Evolutionary conservation across 2,888 invertebrate genomes (phyloP), one percentile per base, ranked within the genome.

Genomic region (Drosophila fulvimacula): DNA sequence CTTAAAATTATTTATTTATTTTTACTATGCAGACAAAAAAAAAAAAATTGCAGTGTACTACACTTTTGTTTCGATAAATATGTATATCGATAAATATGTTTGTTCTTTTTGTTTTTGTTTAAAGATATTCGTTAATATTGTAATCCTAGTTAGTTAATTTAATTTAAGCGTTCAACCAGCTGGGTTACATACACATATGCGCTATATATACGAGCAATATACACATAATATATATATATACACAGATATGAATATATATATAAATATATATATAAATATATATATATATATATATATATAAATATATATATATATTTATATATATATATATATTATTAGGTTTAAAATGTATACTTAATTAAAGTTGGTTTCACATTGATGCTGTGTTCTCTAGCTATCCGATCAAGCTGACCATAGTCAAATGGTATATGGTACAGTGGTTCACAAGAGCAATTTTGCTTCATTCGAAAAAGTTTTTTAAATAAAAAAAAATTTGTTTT

Each of bases 1-100:
- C 24, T 59, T 69, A 51, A 21, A 24, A 10, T 70, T 63, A 59
- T 69, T 69, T 59, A 58, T 62, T 52, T 68, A 63, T 55, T 73
- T 65, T 79, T 70, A 81, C 81, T 80, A 75, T 59, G 74, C 71
- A 72, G 77, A 79, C 61, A 72, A 81, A 80, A 80, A 79, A 77
- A 80, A 64, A 80, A 64, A 17, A 46, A 46, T 17, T 73, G 42
- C 68, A 66, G 75, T 77, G 78, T 71, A 71, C 46, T 77, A 69
- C 69, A 77, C 77, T 41, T 59, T 64, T 48, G 21, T 32, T 58
- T 24, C 17, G 46, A 63, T 76, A 36, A 48, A 19, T 57, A 21
- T 32, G 27, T 51, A 42, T 59, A 55, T 59, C 27, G 60, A n/a
- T 67, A 27, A 44, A 30, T 61, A 52, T 64, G 52, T 57, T 36